Evolutionary conservation across 2,113 vertebrate genomes (phyloP).

Genomic region (Himantopus leucocephalus): DNA sequence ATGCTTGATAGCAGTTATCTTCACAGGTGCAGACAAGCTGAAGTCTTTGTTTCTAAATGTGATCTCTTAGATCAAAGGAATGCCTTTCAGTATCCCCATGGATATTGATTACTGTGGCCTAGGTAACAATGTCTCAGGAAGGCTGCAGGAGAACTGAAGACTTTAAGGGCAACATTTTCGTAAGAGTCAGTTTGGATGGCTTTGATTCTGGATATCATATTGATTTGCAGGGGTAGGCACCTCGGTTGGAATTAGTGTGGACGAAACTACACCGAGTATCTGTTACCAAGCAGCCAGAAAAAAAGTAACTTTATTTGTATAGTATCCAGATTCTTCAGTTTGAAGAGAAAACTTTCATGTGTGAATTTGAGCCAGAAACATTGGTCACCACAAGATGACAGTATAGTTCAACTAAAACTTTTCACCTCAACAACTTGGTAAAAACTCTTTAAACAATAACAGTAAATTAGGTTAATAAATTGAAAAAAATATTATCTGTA

Average conservation of each 20-base stretch:
- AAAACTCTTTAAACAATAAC: neutral
- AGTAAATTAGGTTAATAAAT: neutral
- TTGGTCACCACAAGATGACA: conserved; percentile 33
- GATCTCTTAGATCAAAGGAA: neutral
- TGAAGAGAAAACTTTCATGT: neutral
- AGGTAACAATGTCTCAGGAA: neutral
- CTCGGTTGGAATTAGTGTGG: neutral
- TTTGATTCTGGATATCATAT: neutral
- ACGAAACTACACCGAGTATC: neutral
- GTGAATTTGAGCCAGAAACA: neutral
- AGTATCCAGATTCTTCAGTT: neutral
- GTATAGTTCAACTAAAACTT: conserved; percentile 9
- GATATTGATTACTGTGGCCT: neutral
- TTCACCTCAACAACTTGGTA: neutral
- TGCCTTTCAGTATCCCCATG: neutral
- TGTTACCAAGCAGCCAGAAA: neutral
- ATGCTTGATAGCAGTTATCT: neutral
- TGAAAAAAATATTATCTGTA: neutral
- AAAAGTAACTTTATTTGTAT: neutral
- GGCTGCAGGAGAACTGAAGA: neutral
- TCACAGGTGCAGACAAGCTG: neutral
- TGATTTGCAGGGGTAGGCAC: neutral
- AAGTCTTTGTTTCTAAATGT: neutral
- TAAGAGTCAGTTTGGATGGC: neutral
- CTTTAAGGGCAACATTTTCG: neutral